phyloP scores from a whole-genome alignment of 1,140 invertebrate genomes.

The Orius insidiosus region DNA sequence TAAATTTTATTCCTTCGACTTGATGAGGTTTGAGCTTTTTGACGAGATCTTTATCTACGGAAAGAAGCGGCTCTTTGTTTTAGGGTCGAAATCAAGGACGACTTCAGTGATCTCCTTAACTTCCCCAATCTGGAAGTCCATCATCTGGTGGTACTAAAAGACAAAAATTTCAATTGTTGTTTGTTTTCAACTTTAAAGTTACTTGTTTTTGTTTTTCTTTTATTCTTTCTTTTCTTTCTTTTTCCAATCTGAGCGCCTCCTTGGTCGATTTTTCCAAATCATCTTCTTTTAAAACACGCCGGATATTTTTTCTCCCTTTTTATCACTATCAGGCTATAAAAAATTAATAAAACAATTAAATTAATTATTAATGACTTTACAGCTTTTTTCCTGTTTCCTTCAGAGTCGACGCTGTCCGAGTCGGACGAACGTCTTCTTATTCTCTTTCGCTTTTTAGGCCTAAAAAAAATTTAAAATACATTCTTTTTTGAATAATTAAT shows the following conservation, averaged over 20 bases:
- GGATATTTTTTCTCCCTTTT: slow-evolving; percentile 58
- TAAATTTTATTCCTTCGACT: slow-evolving; percentile 83
- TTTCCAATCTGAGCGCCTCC: slow-evolving; percentile 74
- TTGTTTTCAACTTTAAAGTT: slow-evolving; percentile 13
- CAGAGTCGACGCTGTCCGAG: background rate
- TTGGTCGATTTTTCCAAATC: slow-evolving; percentile 65
- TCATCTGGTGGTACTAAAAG: slow-evolving; percentile 59
- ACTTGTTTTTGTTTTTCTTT: slow-evolving; percentile 67
- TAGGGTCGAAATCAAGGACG: slow-evolving; percentile 67
- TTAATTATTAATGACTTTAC: no score
- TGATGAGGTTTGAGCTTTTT: slow-evolving; percentile 91
- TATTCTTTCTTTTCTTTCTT: slow-evolving; percentile 71
- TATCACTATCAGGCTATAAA: slow-evolving; percentile 17
- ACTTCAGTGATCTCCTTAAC: slow-evolving; percentile 49
- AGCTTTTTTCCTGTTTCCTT: background rate
- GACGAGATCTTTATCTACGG: slow-evolving; percentile 64
- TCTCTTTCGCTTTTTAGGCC: background rate
- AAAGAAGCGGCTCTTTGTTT: slow-evolving; percentile 65
- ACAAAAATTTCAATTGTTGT: no score
- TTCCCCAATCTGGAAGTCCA: slow-evolving; percentile 32
- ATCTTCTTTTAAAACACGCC: slow-evolving; percentile 62
- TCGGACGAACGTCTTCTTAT: background rate
- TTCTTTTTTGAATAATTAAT: no score
- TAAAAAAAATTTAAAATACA: no score
- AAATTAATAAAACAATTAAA: background rate